Conservation (phyloP, 2,113 vertebrate species). For the Rhea pennata region DNA sequence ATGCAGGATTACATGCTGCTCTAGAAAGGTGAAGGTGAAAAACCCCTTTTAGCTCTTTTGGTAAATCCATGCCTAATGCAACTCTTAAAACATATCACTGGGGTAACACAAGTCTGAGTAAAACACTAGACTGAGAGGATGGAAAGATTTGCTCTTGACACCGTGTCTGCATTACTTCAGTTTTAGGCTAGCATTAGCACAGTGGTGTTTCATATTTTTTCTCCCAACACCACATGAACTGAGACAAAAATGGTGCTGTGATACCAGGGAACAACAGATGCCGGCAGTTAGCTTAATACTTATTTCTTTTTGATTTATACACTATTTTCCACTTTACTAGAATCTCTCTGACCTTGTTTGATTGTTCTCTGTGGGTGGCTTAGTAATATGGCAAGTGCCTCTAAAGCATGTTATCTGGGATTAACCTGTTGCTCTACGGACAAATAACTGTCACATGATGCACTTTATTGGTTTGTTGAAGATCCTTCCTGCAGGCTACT, state of each 20-base stretch:
- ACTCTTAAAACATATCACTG: not conserved
- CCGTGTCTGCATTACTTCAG: not conserved
- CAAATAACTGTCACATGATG: conserved; percentile 7
- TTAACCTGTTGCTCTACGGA: conserved; percentile 50
- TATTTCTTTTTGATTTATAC: not conserved
- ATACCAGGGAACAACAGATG: not conserved
- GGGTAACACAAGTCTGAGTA: not conserved
- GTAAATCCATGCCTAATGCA: not conserved
- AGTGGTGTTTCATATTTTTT: not conserved
- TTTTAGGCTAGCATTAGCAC: not conserved
- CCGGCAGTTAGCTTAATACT: not conserved
- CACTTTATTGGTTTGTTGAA: conserved; percentile 37
- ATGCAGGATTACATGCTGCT: not conserved
- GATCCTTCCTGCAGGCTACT: conserved; percentile 36
- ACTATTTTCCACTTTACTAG: not conserved
- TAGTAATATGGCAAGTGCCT: not conserved
- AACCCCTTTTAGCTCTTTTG: not conserved
- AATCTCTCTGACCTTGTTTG: conserved; percentile 17
- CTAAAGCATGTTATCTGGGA: conserved; percentile 31
- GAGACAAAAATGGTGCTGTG: not conserved
- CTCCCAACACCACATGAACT: not conserved
- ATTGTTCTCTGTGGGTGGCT: not conserved
- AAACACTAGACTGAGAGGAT: not conserved
- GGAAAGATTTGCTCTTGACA: not conserved
- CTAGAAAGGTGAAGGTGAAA: not conserved